These are phyloP conservation scores for Eristalis intricaria DNA, from an alignment of 2,888 invertebrate genomes.

Conservation along the genomic window DNA sequence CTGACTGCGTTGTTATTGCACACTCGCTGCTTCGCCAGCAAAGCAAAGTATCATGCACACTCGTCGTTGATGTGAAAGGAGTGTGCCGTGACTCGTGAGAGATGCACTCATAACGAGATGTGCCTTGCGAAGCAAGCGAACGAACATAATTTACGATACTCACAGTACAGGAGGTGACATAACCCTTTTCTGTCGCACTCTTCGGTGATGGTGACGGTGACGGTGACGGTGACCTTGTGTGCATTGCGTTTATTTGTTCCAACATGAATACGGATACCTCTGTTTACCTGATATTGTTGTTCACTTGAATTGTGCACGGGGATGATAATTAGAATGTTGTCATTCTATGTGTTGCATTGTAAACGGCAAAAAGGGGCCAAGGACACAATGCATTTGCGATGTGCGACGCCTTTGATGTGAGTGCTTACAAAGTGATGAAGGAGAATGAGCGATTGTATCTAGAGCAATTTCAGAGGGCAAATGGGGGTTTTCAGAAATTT, in stretches of 20 bases:
- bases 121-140: neutral
- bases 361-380: slow-evolving; percentile 8
- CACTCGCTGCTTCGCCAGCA: neutral
- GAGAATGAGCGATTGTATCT: neutral
- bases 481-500: neutral
- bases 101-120: slow-evolving; percentile 30
- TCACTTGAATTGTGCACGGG: neutral
- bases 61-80: slow-evolving; percentile 19
- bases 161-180: slow-evolving; percentile 16
- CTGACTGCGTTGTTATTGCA: slow-evolving; percentile 3
- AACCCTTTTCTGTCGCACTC: slow-evolving; percentile 21
- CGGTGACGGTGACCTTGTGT: slow-evolving; percentile 39
- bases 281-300: slow-evolving; percentile 10
- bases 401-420: neutral
- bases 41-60: neutral
- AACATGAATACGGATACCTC: neutral
- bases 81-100: slow-evolving; percentile 23
- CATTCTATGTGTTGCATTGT: slow-evolving; percentile 19
- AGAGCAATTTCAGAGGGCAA: neutral
- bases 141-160: slow-evolving; percentile 29
- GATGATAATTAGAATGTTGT: slow-evolving; percentile 18
- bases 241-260: neutral
- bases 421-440: neutral
- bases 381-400: slow-evolving; percentile 14
- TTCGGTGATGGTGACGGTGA: too few species aligned